These are phyloP conservation scores for Astropecten irregularis DNA, from an alignment of 53 echinoderm and acorn worm species.

Conservation along the genomic window DNA sequence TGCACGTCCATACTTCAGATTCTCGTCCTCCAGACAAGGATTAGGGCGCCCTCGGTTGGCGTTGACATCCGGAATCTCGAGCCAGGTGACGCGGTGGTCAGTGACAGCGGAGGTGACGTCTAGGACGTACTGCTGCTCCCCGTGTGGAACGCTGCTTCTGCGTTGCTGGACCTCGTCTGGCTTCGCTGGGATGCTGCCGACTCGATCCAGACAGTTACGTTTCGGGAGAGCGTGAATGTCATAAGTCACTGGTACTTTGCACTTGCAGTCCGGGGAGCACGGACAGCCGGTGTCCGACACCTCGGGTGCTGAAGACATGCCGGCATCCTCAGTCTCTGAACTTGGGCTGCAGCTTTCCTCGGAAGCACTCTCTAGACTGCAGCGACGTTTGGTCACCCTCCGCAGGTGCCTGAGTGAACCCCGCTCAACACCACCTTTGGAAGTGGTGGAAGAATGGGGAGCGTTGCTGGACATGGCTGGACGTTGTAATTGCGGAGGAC, in stretches of 20 bases:
- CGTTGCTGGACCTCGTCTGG: no score
- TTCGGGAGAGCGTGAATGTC: not conserved
- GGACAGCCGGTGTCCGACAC: not conserved
- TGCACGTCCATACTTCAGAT: conserved; percentile 35
- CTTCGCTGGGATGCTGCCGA: no score
- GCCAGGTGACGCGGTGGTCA: conserved; percentile 26
- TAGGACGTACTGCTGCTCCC: conserved; percentile 54
- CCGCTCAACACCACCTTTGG: conserved; percentile 12
- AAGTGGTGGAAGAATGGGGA: not conserved
- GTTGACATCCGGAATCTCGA: conserved; percentile 26
- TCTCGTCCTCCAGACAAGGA: not conserved
- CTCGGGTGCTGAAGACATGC: no score
- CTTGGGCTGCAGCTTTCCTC: not conserved
- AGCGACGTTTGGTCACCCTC: conserved; percentile 3
- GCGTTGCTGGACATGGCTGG: not conserved
- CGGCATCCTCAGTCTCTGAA: not conserved
- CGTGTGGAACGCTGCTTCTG: not conserved
- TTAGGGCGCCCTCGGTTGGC: not conserved
- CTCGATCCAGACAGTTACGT: no score
- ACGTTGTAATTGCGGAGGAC: not conserved
- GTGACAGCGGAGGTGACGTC: conserved; percentile 27
- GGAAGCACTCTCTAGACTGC: not conserved
- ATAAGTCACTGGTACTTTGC: conserved; percentile 8
- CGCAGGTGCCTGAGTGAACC: conserved; percentile 14
- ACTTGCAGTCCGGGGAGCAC: conserved; percentile 24